Evolutionary conservation across 92 coral and sea anemone genomes (phyloP).

Genomic region (Parazoanthus swiftii): DNA sequence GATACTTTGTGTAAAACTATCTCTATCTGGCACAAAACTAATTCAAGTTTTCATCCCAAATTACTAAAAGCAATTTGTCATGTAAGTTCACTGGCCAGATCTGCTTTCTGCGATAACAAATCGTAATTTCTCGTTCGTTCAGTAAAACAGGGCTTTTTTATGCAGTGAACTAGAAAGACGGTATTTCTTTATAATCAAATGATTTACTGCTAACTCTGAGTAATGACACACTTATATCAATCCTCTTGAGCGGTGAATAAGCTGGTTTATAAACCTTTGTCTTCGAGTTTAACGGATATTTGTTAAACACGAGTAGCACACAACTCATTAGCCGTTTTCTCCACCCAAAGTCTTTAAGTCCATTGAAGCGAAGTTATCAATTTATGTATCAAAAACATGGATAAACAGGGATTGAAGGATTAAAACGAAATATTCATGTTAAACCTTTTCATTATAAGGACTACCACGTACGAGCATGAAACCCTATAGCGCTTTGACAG

Average conservation of each 20-base stretch:
- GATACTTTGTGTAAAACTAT: constrained; percentile 40
- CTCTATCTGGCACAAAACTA: constrained; percentile 19
- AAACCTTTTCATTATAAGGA: background rate
- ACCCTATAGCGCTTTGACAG: constrained; percentile 62
- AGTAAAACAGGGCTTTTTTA: background rate
- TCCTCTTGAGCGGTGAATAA: constrained; percentile 37
- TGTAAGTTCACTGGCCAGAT: background rate
- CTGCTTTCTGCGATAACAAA: constrained; percentile 18
- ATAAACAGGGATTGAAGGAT: constrained; percentile 5
- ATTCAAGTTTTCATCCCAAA: constrained; percentile 9
- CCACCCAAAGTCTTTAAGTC: constrained; percentile 3
- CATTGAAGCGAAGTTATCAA: constrained; percentile 14
- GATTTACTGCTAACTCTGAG: constrained; percentile 21
- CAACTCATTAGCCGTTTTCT: constrained; percentile 10
- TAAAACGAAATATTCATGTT: background rate
- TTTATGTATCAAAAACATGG: background rate
- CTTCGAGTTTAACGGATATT: constrained; percentile 23
- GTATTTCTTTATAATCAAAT: constrained; percentile 9
- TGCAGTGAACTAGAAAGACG: constrained; percentile 18
- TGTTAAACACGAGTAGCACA: constrained; percentile 24
- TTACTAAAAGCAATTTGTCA: constrained; percentile 13
- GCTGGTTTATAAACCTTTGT: constrained; percentile 32
- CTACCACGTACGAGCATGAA: constrained; percentile 22
- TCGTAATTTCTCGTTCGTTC: background rate
- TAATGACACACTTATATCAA: constrained; percentile 31